Evolutionary conservation across 1,140 invertebrate species (phyloP).

Genomic region (Philaenus spumarius): DNA sequence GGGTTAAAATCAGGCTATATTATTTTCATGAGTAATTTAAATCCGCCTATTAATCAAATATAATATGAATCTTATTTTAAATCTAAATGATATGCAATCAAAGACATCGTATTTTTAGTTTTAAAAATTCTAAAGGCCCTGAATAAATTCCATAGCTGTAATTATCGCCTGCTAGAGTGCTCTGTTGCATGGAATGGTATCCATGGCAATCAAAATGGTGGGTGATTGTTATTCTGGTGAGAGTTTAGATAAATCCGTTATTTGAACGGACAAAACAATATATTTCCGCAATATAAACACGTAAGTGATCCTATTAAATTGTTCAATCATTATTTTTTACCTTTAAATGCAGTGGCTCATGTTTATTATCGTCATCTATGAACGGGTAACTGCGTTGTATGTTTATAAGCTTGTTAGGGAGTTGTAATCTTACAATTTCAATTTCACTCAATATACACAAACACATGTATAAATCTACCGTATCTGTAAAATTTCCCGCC

Average conservation of each 20-base stretch:
- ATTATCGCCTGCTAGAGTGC: not conserved
- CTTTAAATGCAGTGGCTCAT: too few species aligned
- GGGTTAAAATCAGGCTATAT: too few species aligned
- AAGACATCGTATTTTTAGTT: too few species aligned
- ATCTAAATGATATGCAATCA: too few species aligned
- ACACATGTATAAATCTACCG: too few species aligned
- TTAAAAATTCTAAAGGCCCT: not conserved
- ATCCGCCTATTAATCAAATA: too few species aligned
- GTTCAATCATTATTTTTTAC: too few species aligned
- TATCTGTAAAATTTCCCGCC: too few species aligned
- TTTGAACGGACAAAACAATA: not conserved
- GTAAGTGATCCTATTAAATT: not conserved
- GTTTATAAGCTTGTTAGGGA: not conserved
- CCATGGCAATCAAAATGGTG: constrained; percentile 8
- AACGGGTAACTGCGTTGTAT: not conserved
- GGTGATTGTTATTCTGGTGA: constrained; percentile 12
- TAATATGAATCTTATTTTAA: too few species aligned
- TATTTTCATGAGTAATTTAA: too few species aligned
- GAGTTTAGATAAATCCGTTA: not conserved
- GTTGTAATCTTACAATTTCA: not conserved
- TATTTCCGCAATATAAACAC: not conserved
- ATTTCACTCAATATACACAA: too few species aligned
- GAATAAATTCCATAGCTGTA: not conserved
- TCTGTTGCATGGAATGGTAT: not conserved
- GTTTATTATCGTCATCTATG: not conserved